Conservation (phyloP, 35 echinoderm and acorn worm species). For the Hemicentrotus pulcherrimus region DNA sequence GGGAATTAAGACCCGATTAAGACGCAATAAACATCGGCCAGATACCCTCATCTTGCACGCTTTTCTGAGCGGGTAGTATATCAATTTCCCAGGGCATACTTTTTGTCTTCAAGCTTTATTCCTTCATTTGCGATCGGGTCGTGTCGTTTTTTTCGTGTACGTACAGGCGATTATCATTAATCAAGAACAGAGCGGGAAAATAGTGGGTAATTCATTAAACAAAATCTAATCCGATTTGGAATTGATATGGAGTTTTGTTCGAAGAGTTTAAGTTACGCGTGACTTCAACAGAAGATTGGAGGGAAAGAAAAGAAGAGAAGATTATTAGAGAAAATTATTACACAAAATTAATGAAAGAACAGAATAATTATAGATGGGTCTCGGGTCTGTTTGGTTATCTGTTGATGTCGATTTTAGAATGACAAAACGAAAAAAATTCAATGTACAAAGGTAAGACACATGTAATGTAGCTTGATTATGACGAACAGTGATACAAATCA, state of each 20-base stretch:
- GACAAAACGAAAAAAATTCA: too few species aligned
- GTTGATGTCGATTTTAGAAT: too few species aligned
- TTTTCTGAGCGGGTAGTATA: not conserved
- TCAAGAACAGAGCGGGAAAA: not conserved
- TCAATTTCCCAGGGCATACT: not conserved
- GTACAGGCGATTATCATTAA: not conserved
- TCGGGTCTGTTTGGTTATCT: too few species aligned
- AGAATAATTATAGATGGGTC: too few species aligned
- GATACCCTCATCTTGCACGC: not conserved
- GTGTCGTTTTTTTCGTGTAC: not conserved
- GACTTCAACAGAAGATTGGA: not conserved
- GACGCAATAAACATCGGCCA: not conserved
- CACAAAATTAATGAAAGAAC: too few species aligned
- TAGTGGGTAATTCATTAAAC: not conserved
- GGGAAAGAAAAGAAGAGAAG: not conserved
- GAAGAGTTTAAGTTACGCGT: not conserved
- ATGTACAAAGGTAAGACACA: too few species aligned
- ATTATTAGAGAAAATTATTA: too few species aligned
- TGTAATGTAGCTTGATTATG: too few species aligned
- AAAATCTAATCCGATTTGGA: not conserved
- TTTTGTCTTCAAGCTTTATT: not conserved
- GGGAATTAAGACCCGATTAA: too few species aligned
- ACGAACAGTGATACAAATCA: too few species aligned
- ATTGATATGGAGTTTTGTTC: not conserved
- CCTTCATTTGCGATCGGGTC: not conserved